phyloP scores from a whole-genome alignment of 2,888 invertebrate genomes.

The Plagiodera versicolora region DNA sequence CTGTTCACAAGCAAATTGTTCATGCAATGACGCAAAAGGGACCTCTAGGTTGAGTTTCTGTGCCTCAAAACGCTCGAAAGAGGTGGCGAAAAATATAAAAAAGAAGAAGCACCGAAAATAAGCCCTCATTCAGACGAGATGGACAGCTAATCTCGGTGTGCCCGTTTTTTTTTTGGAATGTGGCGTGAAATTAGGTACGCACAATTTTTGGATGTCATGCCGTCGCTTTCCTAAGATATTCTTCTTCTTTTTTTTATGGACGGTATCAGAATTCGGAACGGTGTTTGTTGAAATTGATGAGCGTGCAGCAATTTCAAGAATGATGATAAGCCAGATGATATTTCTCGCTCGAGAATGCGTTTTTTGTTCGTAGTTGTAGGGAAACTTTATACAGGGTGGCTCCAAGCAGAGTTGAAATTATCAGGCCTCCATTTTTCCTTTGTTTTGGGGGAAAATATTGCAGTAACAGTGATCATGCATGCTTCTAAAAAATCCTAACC shows the following conservation, averaged over 20 bases:
- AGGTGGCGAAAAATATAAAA: conserved; percentile 10
- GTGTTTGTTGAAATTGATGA: conserved; percentile 21
- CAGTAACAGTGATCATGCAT: too few relatives aligned
- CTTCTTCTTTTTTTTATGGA: conserved; percentile 9
- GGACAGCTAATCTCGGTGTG: conserved; percentile 38
- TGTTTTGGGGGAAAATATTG: too few relatives aligned
- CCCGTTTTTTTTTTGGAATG: conserved; percentile 40
- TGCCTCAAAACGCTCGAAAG: conserved; percentile 17
- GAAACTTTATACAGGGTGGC: too few relatives aligned
- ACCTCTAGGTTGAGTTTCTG: conserved; percentile 10
- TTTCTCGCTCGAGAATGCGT: not conserved
- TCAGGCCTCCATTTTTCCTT: too few relatives aligned
- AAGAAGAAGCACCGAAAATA: conserved; percentile 17
- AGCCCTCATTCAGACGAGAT: conserved; percentile 26
- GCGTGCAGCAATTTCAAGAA: conserved; percentile 3
- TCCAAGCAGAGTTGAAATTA: too few relatives aligned
- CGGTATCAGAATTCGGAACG: too few relatives aligned
- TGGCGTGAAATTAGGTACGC: conserved; percentile 42
- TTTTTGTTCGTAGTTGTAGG: too few relatives aligned
- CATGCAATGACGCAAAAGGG: conserved; percentile 14
- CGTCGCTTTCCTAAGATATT: conserved; percentile 5
- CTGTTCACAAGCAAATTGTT: too few relatives aligned
- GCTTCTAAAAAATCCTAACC: too few relatives aligned
- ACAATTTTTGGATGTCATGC: conserved; percentile 32
- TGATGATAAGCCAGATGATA: not conserved